Evolutionary conservation across 2,113 vertebrate genomes (phyloP), one percentile per base, ranked within the genome.

Genomic region (Chrysemys picta): DNA sequence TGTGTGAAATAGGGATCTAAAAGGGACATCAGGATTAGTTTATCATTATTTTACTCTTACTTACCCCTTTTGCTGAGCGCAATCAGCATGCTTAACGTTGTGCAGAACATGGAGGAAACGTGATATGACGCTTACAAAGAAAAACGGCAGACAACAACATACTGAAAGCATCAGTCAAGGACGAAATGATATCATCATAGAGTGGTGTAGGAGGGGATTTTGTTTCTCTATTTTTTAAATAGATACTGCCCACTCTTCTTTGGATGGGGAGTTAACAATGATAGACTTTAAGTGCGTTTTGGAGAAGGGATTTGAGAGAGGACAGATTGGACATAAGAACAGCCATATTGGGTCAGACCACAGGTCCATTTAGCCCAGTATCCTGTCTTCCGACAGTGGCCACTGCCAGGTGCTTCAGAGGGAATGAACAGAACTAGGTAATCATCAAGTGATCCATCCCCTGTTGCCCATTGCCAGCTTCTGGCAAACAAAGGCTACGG

Each of bases 1-100:
- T 0, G 0, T 2, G 0, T 5, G 19, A 8, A 1, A 1, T 0
- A 1, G 59, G 89, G 88, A 54, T 78, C 85, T 85, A 72, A 62
- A 53, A n/a, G 29, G 52, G 50, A 59, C 72, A 81, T 90, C 84
- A 80, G 50, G 52, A 5, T 35, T 22, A 14, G 14, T 3, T 53
- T 47, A 9, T 76, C 21, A 2, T 7, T 80, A 5, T 78, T 56
- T 86, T 94, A 42, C 7, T 84, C 9, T 62, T 59, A 25, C 78
- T 76, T 87, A 1, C 14, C 50, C 2, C 54, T 84, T 91, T 88
- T 88, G 45, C 47, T 13, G 25, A 56, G 59, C 1, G 0, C 52
- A 27, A 50, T 89, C 72, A 13, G 35, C 65, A 49, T 54, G 82
- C 42, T 92, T 75, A 38, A 59, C 52, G 42, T 47, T 54, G 27